phyloP scores from a whole-genome alignment of 2,888 invertebrate genomes.

The Drosophila macrospina region DNA sequence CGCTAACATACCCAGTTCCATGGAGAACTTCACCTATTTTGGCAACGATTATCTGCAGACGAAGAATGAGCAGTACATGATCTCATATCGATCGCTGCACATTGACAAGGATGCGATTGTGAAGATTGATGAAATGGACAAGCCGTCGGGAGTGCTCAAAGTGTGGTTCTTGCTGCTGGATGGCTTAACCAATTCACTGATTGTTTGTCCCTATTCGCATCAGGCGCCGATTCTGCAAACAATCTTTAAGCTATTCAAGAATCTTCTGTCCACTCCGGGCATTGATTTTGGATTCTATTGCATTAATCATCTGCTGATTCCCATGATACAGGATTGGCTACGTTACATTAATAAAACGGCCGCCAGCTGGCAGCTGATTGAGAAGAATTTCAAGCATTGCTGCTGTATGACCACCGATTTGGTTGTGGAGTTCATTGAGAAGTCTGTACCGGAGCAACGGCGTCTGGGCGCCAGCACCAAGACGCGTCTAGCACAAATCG shows the following conservation, averaged over 20 bases:
- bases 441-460: slow-evolving; percentile 86
- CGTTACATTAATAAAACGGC: slow-evolving; percentile 90
- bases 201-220: slow-evolving; percentile 94
- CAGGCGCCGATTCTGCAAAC: slow-evolving; percentile 95
- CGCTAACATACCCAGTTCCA: slow-evolving; percentile 91
- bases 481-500: slow-evolving; percentile 82
- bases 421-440: slow-evolving; percentile 93
- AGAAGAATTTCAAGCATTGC: slow-evolving; percentile 97
- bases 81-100: slow-evolving; percentile 85
- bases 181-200: slow-evolving; percentile 92
- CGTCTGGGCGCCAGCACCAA: slow-evolving; percentile 69
- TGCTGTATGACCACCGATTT: slow-evolving; percentile 96
- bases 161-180: slow-evolving; percentile 96
- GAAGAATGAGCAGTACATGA: slow-evolving; percentile 88
- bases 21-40: slow-evolving; percentile 89
- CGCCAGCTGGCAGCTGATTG: slow-evolving; percentile 90
- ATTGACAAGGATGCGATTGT: slow-evolving; percentile 86
- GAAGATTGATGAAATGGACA: slow-evolving; percentile 88
- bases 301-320: slow-evolving; percentile 95
- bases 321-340: slow-evolving; percentile 97
- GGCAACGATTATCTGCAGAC: slow-evolving; percentile 88
- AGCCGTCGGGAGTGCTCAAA: slow-evolving; percentile 93
- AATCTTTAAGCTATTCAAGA: slow-evolving; percentile 92
- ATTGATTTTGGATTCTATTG: slow-evolving; percentile 96
- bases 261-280: slow-evolving; percentile 92